A percentile compares a stretch with the other conserved stretches of the same genome.
phyloP scores from a whole-genome alignment of 2,888 invertebrate species.

The Ashinkailepas kermadecensis region DNA sequence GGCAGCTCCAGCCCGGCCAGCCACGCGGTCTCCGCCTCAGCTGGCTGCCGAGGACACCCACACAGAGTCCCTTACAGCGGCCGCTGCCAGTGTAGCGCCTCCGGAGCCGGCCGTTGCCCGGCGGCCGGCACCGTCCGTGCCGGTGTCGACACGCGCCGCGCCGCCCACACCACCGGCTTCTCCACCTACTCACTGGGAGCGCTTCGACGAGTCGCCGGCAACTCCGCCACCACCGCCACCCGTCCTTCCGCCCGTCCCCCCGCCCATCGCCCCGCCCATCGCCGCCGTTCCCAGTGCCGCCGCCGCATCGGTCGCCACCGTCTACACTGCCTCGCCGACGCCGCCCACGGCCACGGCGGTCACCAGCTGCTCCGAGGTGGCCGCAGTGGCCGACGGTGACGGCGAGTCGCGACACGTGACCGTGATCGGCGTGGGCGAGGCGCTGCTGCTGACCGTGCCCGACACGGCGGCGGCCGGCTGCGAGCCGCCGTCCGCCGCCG shows the following conservation, averaged over 20 bases:
- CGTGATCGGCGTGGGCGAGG: neutral
- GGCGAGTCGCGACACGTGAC: constrained; percentile 1
- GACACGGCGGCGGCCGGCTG: neutral
- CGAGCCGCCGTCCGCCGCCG: neutral
- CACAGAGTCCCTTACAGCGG: neutral
- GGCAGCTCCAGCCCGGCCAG: neutral
- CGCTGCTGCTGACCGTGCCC: constrained; percentile 2
- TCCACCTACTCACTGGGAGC: neutral
- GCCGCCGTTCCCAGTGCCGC: neutral
- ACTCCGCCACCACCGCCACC: no score
- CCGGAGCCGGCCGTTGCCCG: neutral
- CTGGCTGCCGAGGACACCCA: neutral
- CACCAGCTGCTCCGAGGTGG: neutral
- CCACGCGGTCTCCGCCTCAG: neutral
- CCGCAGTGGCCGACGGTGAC: neutral
- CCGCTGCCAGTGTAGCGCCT: neutral
- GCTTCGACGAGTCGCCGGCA: neutral
- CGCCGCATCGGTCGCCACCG: neutral
- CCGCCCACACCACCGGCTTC: constrained; percentile 1
- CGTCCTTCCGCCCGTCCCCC: no score
- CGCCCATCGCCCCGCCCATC: no score
- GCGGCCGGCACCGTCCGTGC: neutral
- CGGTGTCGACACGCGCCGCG: neutral
- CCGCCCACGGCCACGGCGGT: neutral
- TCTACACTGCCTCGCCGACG: neutral